Evolutionary conservation across 1,140 invertebrate genomes (phyloP).

Genomic region (Rhyacophila brunnea): DNA sequence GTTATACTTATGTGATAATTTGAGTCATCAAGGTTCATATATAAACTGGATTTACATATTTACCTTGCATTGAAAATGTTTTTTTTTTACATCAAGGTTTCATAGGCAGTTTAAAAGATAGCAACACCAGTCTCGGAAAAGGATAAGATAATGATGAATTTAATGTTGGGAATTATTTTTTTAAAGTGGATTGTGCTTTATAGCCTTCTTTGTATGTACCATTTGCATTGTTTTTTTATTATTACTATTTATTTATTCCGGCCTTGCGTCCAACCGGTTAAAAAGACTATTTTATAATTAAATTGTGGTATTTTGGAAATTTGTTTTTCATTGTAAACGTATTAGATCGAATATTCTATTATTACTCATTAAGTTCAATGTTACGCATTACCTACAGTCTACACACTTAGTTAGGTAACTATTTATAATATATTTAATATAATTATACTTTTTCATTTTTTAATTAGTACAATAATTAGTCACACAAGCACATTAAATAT

Average conservation of each 20-base stretch:
- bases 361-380: too few relatives aligned
- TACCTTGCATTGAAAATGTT: too few relatives aligned
- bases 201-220: conserved; percentile 20
- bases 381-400: too few relatives aligned
- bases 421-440: too few relatives aligned
- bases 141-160: conserved; percentile 15
- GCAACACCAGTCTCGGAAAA: conserved; percentile 6
- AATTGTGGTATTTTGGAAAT: too few relatives aligned
- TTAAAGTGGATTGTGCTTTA: conserved; percentile 8
- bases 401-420: too few relatives aligned
- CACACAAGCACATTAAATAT: too few relatives aligned
- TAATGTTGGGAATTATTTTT: conserved; percentile 29
- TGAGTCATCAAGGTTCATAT: not conserved
- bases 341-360: too few relatives aligned
- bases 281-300: too few relatives aligned
- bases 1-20: not conserved
- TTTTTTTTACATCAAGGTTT: conserved; percentile 12
- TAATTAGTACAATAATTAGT: too few relatives aligned
- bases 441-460: too few relatives aligned
- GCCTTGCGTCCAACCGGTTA: conserved; percentile 18
- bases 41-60: not conserved
- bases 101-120: not conserved
- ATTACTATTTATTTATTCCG: conserved; percentile 17
- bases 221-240: conserved; percentile 14
- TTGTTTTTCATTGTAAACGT: too few relatives aligned